Conservation (phyloP, 2,888 invertebrate species). For the Platycheirus albimanus region DNA sequence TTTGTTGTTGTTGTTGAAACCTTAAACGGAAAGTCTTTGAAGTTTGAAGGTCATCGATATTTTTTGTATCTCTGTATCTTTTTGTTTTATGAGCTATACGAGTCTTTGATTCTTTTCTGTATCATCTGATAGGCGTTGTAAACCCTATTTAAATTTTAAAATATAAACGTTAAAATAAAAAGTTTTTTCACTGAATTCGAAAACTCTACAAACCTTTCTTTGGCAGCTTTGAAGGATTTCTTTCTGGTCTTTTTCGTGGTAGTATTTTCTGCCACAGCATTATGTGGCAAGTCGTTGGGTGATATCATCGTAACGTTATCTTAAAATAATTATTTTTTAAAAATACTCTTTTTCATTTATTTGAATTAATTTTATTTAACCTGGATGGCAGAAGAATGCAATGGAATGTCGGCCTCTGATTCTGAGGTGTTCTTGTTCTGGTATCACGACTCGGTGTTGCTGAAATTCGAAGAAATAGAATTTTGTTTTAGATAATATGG, state of each 20-base stretch:
- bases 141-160: conserved; percentile 84
- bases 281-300: conserved; percentile 81
- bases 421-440: conserved; percentile 85
- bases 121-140: conserved; percentile 88
- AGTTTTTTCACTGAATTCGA: conserved; percentile 52
- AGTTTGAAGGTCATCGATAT: conserved; percentile 59
- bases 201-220: conserved; percentile 79
- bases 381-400: conserved; percentile 90
- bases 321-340: conserved; percentile 54
- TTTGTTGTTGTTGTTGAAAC: no score
- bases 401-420: conserved; percentile 89
- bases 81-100: conserved; percentile 84
- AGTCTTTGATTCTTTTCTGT: conserved; percentile 88
- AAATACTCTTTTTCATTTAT: neutral
- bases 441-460: conserved; percentile 89
- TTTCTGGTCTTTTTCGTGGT: conserved; percentile 81
- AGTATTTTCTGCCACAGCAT: conserved; percentile 78
- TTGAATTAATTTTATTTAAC: conserved; percentile 79
- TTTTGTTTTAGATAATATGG: conserved; percentile 5
- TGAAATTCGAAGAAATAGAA: conserved; percentile 79
- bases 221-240: conserved; percentile 82
- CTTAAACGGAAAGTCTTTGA: conserved; percentile 70
- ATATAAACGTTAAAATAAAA: conserved; percentile 78
- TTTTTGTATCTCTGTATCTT: conserved; percentile 28
- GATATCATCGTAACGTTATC: conserved; percentile 82